A percentile compares a stretch with the other conserved stretches of the same genome.
phyloP scores from a whole-genome alignment of 2,113 vertebrate species.

The Columba livia region DNA sequence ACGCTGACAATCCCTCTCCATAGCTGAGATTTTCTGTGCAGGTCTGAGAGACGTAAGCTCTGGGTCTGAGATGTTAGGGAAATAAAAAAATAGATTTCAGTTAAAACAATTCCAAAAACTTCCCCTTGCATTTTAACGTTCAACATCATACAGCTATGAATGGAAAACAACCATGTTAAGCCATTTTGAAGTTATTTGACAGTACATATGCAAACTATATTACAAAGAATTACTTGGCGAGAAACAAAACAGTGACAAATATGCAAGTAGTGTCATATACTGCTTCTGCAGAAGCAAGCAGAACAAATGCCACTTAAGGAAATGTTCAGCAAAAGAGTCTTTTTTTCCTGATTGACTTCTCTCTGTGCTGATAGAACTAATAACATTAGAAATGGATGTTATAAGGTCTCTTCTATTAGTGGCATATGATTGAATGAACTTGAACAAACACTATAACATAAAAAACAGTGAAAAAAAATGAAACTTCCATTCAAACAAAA shows the following conservation, averaged over 20 bases:
- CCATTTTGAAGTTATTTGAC: not conserved
- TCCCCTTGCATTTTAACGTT: not conserved
- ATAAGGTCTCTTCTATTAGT: not conserved
- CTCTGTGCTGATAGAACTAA: not conserved
- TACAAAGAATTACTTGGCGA: not conserved
- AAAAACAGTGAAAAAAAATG: not conserved
- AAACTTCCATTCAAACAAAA: not conserved
- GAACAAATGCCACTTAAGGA: not conserved
- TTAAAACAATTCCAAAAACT: not conserved
- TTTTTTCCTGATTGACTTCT: not conserved
- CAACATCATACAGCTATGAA: not conserved
- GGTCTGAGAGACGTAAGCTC: constrained; percentile 91
- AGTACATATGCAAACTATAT: not conserved
- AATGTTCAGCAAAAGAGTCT: not conserved
- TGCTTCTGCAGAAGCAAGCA: not conserved
- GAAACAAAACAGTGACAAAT: not conserved
- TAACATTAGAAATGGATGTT: not conserved
- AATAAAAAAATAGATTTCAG: constrained; percentile 5
- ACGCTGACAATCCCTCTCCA: constrained; percentile 97
- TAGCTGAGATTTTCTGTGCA: constrained; percentile 91
- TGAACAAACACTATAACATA: not conserved
- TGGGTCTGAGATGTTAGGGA: constrained; percentile 83
- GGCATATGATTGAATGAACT: not conserved
- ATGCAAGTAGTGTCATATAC: accelerated
- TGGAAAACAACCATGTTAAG: not conserved